Conservation (phyloP, 2,113 vertebrate genomes). For the Chamaea fasciata region DNA sequence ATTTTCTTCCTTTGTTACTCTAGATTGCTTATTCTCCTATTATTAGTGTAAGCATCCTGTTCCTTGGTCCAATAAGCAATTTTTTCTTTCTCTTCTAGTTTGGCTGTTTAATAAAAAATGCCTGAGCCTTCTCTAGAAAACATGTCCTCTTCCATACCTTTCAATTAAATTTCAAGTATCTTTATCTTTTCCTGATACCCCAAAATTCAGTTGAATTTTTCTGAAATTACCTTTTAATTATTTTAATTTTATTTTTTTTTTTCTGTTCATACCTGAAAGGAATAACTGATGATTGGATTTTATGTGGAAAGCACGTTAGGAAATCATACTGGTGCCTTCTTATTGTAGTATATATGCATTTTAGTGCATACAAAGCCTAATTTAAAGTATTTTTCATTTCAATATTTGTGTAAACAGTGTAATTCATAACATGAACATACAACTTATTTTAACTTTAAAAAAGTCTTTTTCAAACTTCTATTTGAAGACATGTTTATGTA, state of each 20-base stretch:
- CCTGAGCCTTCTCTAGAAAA: background rate
- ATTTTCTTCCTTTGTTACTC: background rate
- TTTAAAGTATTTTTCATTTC: background rate
- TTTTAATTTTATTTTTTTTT: background rate
- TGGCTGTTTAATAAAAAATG: background rate
- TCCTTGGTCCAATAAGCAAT: background rate
- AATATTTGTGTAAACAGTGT: background rate
- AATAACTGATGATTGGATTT: background rate
- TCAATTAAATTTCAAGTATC: background rate
- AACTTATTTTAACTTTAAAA: background rate
- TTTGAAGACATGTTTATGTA: background rate
- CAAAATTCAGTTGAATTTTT: rapidly evolving
- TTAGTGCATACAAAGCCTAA: background rate
- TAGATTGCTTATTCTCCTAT: background rate
- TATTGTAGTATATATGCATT: background rate
- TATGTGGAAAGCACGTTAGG: background rate
- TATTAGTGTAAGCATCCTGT: background rate
- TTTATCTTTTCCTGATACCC: background rate
- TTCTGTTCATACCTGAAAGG: background rate
- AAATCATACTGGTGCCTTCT: background rate
- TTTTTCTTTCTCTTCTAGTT: background rate
- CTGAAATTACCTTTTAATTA: background rate
- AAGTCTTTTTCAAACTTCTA: background rate
- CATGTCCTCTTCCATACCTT: rapidly evolving
- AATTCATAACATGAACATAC: background rate